These are phyloP conservation scores for Cyprinodon brontotheroides DNA, from an alignment of 2,113 vertebrate genomes.

Conservation along the genomic window DNA sequence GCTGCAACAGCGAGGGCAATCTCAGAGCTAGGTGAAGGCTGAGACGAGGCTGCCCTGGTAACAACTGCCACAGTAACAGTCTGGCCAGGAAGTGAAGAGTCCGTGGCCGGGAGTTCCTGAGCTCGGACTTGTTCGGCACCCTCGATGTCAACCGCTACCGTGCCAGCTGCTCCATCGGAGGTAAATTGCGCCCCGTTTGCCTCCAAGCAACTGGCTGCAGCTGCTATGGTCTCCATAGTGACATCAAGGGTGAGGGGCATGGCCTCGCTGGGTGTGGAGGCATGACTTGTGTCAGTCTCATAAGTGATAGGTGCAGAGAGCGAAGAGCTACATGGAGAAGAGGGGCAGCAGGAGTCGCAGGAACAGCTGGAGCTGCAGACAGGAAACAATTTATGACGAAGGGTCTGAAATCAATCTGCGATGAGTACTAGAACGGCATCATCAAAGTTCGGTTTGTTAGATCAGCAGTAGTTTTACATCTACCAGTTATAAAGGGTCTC, in stretches of 20 bases:
- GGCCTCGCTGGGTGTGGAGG: slow-evolving; percentile 76
- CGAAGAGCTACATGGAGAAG: slow-evolving; percentile 86
- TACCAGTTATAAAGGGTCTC: background rate
- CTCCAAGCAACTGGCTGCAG: slow-evolving; percentile 38
- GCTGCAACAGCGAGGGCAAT: slow-evolving; percentile 19
- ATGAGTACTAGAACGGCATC: background rate
- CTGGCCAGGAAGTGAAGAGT: slow-evolving; percentile 31
- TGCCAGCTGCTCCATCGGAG: slow-evolving; percentile 3
- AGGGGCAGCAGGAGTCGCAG: slow-evolving; percentile 87
- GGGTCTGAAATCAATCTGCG: background rate
- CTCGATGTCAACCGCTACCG: slow-evolving; percentile 6
- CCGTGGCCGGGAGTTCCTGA: slow-evolving; percentile 15
- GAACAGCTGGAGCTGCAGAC: slow-evolving; percentile 83
- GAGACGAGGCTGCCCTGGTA: slow-evolving; percentile 39
- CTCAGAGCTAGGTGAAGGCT: slow-evolving; percentile 33
- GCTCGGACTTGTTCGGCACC: background rate
- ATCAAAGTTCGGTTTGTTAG: background rate
- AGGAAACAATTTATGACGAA: background rate
- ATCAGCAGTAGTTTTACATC: background rate
- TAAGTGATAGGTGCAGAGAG: slow-evolving; percentile 81
- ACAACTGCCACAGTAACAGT: slow-evolving; percentile 54
- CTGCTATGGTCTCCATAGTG: slow-evolving; percentile 51
- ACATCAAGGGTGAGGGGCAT: slow-evolving; percentile 51
- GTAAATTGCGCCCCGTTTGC: background rate
- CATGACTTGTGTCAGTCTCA: slow-evolving; percentile 83